phyloP scores from a whole-genome alignment of 2,888 invertebrate species.

The Dicyrtoma fusca region DNA sequence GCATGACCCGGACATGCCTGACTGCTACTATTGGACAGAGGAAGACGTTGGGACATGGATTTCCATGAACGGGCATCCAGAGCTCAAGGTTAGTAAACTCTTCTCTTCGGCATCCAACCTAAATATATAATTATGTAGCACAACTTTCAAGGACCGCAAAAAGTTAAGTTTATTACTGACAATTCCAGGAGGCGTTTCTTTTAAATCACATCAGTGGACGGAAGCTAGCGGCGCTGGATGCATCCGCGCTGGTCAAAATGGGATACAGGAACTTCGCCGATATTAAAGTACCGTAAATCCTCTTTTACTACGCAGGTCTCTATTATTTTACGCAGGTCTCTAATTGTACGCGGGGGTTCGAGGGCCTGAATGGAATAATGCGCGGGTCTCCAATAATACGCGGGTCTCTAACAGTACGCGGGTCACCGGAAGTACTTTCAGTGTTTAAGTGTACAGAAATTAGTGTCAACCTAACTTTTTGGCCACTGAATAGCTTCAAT shows the following conservation, averaged over 20 bases:
- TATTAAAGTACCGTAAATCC: slow-evolving; percentile 50
- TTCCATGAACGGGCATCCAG: slow-evolving; percentile 38
- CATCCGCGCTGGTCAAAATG: slow-evolving; percentile 49
- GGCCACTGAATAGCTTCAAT: no score
- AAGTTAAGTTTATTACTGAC: slow-evolving; percentile 6
- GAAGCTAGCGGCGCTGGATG: slow-evolving; percentile 46
- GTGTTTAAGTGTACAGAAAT: no score
- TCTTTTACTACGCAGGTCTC: no score
- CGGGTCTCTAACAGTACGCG: no score
- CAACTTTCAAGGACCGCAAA: no score
- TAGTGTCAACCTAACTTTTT: no score
- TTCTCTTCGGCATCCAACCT: neutral
- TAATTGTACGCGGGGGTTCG: no score
- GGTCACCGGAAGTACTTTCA: no score
- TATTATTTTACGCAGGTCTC: no score
- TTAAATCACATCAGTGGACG: slow-evolving; percentile 48
- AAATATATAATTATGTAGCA: neutral
- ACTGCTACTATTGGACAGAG: slow-evolving; percentile 46
- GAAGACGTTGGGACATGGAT: slow-evolving; percentile 51
- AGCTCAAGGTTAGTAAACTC: slow-evolving; percentile 40
- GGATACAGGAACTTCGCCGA: slow-evolving; percentile 47
- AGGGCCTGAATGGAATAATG: no score
- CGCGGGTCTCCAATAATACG: no score
- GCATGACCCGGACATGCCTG: slow-evolving; percentile 44
- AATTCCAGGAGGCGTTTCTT: slow-evolving; percentile 46